A percentile compares a stretch with the other conserved stretches of the same genome.
Conservation (phyloP, 2,113 vertebrate species). For the Craseonycteris thonglongyai region DNA sequence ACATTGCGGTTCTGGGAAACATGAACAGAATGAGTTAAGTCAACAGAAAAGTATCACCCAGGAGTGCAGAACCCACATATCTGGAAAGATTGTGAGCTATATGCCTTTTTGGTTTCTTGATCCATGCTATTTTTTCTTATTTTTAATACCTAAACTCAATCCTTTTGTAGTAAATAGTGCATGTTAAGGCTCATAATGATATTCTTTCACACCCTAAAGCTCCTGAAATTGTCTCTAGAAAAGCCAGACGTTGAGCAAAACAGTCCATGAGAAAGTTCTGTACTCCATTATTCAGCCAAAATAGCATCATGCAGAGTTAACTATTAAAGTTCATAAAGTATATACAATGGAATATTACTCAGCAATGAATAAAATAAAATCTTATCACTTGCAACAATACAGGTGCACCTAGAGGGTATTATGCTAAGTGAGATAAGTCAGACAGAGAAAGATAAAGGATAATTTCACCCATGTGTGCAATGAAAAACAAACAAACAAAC, state of each 20-base stretch:
- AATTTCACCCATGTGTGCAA: not conserved
- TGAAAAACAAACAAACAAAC: not conserved
- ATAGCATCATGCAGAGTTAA: not conserved
- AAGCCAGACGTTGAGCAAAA: not conserved
- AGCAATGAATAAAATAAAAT: not conserved
- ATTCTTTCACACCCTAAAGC: not conserved
- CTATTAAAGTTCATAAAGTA: not conserved
- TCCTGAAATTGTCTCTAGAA: not conserved
- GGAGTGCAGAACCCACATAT: not conserved
- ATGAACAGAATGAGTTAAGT: not conserved
- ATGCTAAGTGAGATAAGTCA: not conserved
- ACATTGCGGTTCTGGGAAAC: not conserved
- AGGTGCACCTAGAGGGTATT: not conserved
- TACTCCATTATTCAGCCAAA: not conserved
- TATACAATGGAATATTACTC: not conserved
- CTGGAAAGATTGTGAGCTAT: not conserved
- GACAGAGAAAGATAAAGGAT: not conserved
- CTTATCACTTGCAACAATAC: not conserved
- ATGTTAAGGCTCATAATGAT: not conserved
- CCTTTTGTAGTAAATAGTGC: not conserved
- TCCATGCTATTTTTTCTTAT: not conserved
- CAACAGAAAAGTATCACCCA: not conserved
- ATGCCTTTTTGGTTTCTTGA: not conserved
- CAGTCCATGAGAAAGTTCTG: not conserved
- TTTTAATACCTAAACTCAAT: not conserved